phyloP scores from a whole-genome alignment of 2,113 vertebrate genomes.

The Candoia aspera region DNA sequence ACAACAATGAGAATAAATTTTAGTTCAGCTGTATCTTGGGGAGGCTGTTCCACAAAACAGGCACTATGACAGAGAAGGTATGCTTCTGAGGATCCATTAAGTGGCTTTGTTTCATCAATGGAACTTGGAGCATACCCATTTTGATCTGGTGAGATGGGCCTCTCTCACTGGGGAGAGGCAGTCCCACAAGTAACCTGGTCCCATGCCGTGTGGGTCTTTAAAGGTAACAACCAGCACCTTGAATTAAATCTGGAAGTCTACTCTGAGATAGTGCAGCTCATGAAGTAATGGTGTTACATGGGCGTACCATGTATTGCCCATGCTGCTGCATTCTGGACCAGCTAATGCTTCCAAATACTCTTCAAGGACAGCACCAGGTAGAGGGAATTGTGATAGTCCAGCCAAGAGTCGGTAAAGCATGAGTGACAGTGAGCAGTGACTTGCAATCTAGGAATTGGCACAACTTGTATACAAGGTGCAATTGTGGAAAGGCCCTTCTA shows the following conservation, averaged over 20 bases:
- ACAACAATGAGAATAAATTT: background rate
- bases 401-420: background rate
- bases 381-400: background rate
- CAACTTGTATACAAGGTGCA: background rate
- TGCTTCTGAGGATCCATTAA: background rate
- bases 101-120: background rate
- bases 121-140: background rate
- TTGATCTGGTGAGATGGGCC: background rate
- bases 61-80: background rate
- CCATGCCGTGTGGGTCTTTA: background rate
- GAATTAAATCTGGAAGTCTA: too few relatives aligned
- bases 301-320: too few relatives aligned
- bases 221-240: background rate
- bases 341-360: background rate
- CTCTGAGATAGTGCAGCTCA: background rate
- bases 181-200: background rate
- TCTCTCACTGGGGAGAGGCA: background rate
- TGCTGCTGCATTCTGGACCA: background rate
- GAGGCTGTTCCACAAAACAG: background rate
- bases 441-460: background rate
- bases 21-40: background rate
- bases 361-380: background rate
- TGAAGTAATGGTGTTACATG: background rate
- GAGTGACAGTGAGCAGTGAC: background rate
- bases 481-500: background rate